A percentile compares a stretch with the other conserved stretches of the same genome.
These are phyloP conservation scores for Listronotus oregonensis DNA, from an alignment of 1,140 invertebrate genomes.

Conservation along the genomic window DNA sequence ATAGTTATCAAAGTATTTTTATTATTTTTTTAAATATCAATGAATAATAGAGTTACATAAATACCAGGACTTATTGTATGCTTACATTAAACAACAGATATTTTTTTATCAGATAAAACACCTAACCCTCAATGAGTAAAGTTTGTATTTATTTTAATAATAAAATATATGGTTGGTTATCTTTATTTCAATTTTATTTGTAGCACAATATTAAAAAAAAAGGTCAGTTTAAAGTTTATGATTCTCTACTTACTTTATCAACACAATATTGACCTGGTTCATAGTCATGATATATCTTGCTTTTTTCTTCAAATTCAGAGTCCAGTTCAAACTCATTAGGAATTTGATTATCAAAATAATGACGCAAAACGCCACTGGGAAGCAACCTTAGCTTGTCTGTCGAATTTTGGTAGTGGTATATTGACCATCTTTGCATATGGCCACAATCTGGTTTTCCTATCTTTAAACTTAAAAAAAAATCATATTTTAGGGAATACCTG, in stretches of 20 bases:
- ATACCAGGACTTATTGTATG: too few relatives aligned
- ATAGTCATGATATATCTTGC: constrained; percentile 70
- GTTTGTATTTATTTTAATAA: too few relatives aligned
- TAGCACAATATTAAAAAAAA: not conserved
- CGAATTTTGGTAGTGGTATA: constrained; percentile 68
- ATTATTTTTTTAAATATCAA: too few relatives aligned
- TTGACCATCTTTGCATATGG: constrained; percentile 70
- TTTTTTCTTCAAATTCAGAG: constrained; percentile 57
- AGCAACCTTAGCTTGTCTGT: constrained; percentile 69
- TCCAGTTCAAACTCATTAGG: constrained; percentile 57
- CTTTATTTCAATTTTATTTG: too few relatives aligned
- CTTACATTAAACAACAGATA: too few relatives aligned
- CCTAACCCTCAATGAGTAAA: too few relatives aligned
- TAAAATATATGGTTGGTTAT: too few relatives aligned
- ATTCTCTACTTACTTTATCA: constrained; percentile 65
- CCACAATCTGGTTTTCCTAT: constrained; percentile 74
- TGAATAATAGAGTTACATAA: too few relatives aligned
- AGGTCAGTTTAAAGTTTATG: constrained; percentile 3
- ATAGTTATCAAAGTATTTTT: too few relatives aligned
- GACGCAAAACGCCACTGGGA: constrained; percentile 70
- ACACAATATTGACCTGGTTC: constrained; percentile 75
- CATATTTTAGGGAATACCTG: not conserved
- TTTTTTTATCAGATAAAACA: too few relatives aligned
- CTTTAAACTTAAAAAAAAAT: constrained; percentile 57
- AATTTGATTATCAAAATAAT: constrained; percentile 64